Evolutionary conservation across 1,140 invertebrate species (phyloP).

Genomic region (Psilanteris sp.): DNA sequence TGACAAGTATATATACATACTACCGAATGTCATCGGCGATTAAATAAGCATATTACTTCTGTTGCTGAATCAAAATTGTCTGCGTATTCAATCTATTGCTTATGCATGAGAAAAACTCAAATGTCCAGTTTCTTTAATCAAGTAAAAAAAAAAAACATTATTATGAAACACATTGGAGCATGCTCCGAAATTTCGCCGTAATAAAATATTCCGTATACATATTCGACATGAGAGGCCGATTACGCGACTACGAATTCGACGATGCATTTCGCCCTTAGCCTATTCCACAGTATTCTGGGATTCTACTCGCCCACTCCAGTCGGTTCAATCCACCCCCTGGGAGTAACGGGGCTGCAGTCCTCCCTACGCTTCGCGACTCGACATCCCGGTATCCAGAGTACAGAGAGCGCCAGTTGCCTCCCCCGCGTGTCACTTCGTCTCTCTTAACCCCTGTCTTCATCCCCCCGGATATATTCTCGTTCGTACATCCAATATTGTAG

Average conservation of each 20-base stretch:
- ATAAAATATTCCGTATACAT: constrained; percentile 49
- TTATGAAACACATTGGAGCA: not conserved
- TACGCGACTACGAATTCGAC: constrained; percentile 68
- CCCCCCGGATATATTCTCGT: constrained; percentile 63
- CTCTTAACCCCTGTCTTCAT: constrained; percentile 32
- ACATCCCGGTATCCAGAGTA: constrained; percentile 71
- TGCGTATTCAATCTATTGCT: too few relatives aligned
- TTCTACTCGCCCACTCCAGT: constrained; percentile 74
- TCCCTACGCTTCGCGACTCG: constrained; percentile 72
- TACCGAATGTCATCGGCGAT: too few relatives aligned
- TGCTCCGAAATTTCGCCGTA: constrained; percentile 25
- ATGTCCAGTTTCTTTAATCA: too few relatives aligned
- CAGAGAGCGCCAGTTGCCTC: constrained; percentile 44
- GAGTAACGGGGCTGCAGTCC: constrained; percentile 71
- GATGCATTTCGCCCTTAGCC: constrained; percentile 71
- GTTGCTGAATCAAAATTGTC: too few relatives aligned
- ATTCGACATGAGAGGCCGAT: constrained; percentile 52
- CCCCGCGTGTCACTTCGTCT: constrained; percentile 7
- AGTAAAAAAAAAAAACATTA: not conserved
- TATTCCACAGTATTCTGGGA: constrained; percentile 72
- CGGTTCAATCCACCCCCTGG: constrained; percentile 68
- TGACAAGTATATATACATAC: too few relatives aligned
- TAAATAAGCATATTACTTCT: too few relatives aligned
- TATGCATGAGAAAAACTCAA: too few relatives aligned
- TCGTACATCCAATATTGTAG: constrained; percentile 75